A percentile compares a stretch with the other conserved stretches of the same genome.
phyloP scores from a whole-genome alignment of 2,797 vertebrate species.

The Botia almorhae region DNA sequence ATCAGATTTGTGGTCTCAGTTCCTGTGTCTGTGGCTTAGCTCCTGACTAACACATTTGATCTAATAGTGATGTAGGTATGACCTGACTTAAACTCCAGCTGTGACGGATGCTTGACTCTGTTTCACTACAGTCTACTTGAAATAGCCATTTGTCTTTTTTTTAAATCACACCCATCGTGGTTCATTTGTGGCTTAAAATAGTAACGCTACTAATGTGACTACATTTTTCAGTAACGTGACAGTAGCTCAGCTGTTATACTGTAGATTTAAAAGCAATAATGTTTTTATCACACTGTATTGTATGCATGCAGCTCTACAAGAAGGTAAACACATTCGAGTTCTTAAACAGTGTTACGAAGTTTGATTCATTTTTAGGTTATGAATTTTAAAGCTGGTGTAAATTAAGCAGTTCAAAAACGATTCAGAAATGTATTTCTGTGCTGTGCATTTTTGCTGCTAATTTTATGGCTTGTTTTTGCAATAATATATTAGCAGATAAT shows the following conservation, averaged over 20 bases:
- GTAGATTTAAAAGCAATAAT: too few relatives aligned
- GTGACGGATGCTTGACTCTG: slow-evolving; percentile 9
- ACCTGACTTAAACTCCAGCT: background rate
- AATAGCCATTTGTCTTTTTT: background rate
- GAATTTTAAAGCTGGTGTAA: too few relatives aligned
- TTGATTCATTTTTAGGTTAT: too few relatives aligned
- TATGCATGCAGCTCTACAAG: too few relatives aligned
- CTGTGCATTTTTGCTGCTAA: background rate
- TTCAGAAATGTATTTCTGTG: background rate
- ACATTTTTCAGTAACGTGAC: background rate
- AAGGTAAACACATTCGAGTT: too few relatives aligned
- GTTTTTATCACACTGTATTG: too few relatives aligned
- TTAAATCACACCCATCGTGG: background rate
- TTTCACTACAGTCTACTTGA: background rate
- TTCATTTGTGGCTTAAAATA: background rate
- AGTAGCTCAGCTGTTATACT: background rate
- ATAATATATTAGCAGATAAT: background rate
- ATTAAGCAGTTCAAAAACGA: background rate
- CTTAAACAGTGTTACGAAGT: too few relatives aligned
- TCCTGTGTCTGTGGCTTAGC: slow-evolving; percentile 19
- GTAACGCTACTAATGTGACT: background rate
- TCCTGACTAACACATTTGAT: slow-evolving; percentile 19
- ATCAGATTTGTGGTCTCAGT: slow-evolving; percentile 26
- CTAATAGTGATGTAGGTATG: background rate
- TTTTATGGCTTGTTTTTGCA: background rate